These are phyloP conservation scores for Barypeithes pellucidus DNA, from an alignment of 2,888 invertebrate genomes.

Conservation along the genomic window DNA sequence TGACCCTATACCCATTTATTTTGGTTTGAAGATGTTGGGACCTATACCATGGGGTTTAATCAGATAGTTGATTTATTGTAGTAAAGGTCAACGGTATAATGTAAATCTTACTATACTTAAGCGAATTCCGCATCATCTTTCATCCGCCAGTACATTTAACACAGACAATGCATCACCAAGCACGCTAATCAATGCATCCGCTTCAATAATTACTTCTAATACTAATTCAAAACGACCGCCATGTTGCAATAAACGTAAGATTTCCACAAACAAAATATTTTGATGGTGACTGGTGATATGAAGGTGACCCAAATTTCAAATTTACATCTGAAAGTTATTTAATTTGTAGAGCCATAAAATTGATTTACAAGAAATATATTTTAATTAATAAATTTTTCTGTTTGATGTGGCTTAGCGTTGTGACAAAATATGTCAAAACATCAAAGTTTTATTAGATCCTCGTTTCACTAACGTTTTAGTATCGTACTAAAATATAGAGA, in stretches of 20 bases:
- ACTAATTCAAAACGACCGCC: constrained; percentile 10
- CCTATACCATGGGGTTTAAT: too few species aligned
- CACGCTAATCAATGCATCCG: constrained; percentile 1
- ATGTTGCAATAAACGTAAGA: not conserved
- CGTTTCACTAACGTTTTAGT: not conserved
- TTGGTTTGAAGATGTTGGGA: too few species aligned
- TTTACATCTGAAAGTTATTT: constrained; percentile 24
- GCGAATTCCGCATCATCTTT: not conserved
- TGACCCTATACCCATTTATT: too few species aligned
- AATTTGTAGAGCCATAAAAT: constrained; percentile 15
- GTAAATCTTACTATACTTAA: too few species aligned
- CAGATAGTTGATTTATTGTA: too few species aligned
- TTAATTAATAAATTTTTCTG: constrained; percentile 1
- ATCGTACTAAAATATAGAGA: too few species aligned
- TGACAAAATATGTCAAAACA: constrained; percentile 3
- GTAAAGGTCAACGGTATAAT: too few species aligned
- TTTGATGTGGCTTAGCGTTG: too few species aligned
- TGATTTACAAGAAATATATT: constrained; percentile 15
- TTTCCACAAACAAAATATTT: constrained; percentile 18
- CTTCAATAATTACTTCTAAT: not conserved
- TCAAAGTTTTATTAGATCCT: not conserved
- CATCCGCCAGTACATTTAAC: not conserved
- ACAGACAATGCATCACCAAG: not conserved
- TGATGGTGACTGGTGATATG: constrained; percentile 25
- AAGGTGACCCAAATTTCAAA: constrained; percentile 26